These are phyloP conservation scores for Tapera naevia DNA, from an alignment of 2,797 vertebrate species.

Conservation along the genomic window DNA sequence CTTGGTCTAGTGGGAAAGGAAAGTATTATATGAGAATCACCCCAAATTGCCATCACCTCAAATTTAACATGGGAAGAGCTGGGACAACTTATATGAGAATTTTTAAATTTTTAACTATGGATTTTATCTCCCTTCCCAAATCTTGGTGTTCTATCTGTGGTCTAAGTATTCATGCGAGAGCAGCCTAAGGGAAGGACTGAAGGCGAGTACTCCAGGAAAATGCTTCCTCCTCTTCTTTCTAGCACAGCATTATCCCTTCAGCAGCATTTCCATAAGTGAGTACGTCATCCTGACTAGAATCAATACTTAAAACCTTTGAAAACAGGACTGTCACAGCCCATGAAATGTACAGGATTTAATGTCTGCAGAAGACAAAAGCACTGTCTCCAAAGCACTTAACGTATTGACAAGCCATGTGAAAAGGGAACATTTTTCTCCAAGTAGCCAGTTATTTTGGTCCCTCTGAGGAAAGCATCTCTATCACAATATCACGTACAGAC, in stretches of 20 bases:
- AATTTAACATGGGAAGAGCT: neutral
- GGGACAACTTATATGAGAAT: rapidly evolving
- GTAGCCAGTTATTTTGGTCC: neutral
- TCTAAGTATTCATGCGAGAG: neutral
- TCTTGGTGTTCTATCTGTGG: neutral
- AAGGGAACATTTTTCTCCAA: constrained; percentile 7
- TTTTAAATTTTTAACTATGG: neutral
- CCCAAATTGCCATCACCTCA: neutral
- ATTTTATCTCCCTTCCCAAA: neutral
- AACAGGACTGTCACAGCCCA: constrained; percentile 22
- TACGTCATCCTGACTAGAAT: neutral
- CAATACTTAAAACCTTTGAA: constrained; percentile 31
- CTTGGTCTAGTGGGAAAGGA: neutral
- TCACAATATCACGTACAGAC: neutral
- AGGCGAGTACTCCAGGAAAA: neutral
- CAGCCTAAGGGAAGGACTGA: neutral
- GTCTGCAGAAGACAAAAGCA: constrained; percentile 51
- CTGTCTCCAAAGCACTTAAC: constrained; percentile 46
- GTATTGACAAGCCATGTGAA: constrained; percentile 35
- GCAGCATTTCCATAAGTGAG: neutral
- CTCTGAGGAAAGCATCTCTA: neutral
- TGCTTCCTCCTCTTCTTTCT: neutral
- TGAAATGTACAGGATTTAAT: constrained; percentile 4
- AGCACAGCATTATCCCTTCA: neutral
- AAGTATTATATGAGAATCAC: neutral